phyloP scores from a whole-genome alignment of 2,888 invertebrate genomes.

The Drosophila lutescens region DNA sequence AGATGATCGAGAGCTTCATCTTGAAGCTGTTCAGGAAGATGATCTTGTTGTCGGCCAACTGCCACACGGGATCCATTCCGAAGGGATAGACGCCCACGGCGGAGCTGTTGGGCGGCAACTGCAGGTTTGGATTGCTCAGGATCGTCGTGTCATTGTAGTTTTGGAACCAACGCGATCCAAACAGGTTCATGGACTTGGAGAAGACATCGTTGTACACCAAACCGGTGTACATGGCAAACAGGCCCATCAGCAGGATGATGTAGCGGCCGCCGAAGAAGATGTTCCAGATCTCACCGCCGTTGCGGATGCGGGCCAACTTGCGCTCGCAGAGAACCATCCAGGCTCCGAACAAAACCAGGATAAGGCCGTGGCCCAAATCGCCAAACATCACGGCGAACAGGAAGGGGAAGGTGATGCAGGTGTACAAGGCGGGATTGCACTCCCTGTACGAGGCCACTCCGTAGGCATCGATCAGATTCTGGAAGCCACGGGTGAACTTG shows the following conservation, averaged over 20 bases:
- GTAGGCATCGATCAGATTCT: conserved; percentile 96
- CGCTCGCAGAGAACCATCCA: conserved; percentile 94
- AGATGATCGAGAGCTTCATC: conserved; percentile 97
- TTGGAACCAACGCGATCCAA: conserved; percentile 93
- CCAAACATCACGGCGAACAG: conserved; percentile 98
- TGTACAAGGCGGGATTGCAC: conserved; percentile 95
- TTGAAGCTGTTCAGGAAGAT: conserved; percentile 97
- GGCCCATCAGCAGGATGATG: conserved; percentile 97
- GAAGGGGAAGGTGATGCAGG: conserved; percentile 97
- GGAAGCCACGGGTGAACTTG: conserved; percentile 96
- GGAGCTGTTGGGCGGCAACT: conserved; percentile 87
- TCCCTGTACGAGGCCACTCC: conserved; percentile 97
- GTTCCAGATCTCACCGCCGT: conserved; percentile 96
- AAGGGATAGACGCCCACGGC: conserved; percentile 87
- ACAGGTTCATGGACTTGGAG: conserved; percentile 97
- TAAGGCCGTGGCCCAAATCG: conserved; percentile 94
- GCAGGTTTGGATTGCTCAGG: conserved; percentile 85
- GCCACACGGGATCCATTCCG: conserved; percentile 93
- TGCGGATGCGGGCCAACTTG: conserved; percentile 89
- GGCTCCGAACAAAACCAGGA: conserved; percentile 92
- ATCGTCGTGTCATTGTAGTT: conserved; percentile 86
- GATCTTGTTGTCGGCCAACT: conserved; percentile 94
- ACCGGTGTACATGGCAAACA: conserved; percentile 99
- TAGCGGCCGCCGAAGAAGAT: conserved; percentile 99
- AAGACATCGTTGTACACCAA: conserved; percentile 98